Base-by-base conservation (phyloP, 1,140 invertebrate genomes). In the Stratiolaelaps scimitus region DNA sequence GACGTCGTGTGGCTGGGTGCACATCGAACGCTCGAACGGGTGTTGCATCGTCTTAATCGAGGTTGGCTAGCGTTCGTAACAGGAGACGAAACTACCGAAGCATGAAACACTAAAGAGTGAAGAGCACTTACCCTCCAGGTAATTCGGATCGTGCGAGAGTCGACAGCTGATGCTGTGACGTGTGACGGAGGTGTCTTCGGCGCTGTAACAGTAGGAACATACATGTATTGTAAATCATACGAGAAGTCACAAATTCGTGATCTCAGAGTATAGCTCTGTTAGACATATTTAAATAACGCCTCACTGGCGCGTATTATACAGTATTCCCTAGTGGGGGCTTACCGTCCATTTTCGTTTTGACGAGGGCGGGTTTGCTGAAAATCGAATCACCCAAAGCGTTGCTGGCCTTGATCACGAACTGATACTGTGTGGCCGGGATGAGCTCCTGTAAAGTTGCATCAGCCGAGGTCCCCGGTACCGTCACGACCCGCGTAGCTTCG, bases 71-170 rank as follows among this genome's bases (percentile, higher is more conserved):
- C n/a, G n/a, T n/a, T n/a, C n/a, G n/a, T n/a, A n/a, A n/a, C n/a
- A n/a, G n/a, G n/a, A n/a, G n/a, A n/a, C n/a, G n/a, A n/a, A n/a
- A n/a, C n/a, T n/a, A n/a, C n/a, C n/a, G n/a, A n/a, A n/a, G n/a
- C n/a, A n/a, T n/a, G n/a, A n/a, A n/a, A n/a, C n/a, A n/a, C n/a
- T n/a, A n/a, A n/a, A n/a, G n/a, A n/a, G n/a, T n/a, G n/a, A n/a
- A n/a, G n/a, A n/a, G n/a, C n/a, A 64, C 43, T 71, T 68, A 69
- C 69, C 69, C 68, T 64, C 71, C 71, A 72, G 6, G 67, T 67
- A 43, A 72, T 53, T 28, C 68, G 60, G 23, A 72, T 69, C 15
- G 71, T 70, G 20, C 65, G 64, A 0, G 71, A 72, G 34, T 68
- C 68, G 20, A 71, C 20, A 44, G 69, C 65, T n/a, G 66, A 46